Base-by-base conservation (phyloP, 2,797 vertebrate genomes). In the Poecilia picta region DNA sequence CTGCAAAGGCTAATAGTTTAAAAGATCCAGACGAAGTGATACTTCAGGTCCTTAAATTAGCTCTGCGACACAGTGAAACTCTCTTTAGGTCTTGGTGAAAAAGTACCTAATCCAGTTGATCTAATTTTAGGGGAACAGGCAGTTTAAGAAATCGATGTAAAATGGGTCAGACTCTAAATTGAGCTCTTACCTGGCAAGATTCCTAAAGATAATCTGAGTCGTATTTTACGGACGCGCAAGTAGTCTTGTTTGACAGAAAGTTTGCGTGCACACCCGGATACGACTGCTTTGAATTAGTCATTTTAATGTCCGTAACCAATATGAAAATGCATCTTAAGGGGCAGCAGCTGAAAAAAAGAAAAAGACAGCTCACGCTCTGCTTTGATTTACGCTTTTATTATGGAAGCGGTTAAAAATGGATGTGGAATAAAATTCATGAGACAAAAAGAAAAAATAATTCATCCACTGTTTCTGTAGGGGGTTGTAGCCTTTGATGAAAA, bases 141-240 rank as follows among this genome's bases (percentile, higher is more conserved):
- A 81, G 25, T 71, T 75, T 73, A 73, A 72, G 84, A 83, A 89
- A 89, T 87, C 78, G 70, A 74, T 79, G 41, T 66, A 77, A 80
- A 86, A 79, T 23, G 51, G 47, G 71, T 85, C 68, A 70, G 45
- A n/a, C 45, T 74, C 57, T 49, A 66, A 73, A 28, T 64, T 8
- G 15, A 82, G 62, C 74, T 33, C 39, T 49, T 7, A 74, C 36
- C 57, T 75, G 72, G 18, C 49, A 76, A 0, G 3, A 25, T 18
- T 47, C 51, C 39, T 15, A 1, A 75, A 77, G 45, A 59, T 80
- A 80, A 72, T 18, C 28, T 51, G 18, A 57, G 25, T 81, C 46
- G 47, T 77, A 72, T 43, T 41, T 49, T 23, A 68, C 64, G 53
- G 72, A 81, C 68, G 43, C 47, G 74, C 12, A 78, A 28, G 45